Evolutionary conservation across 2,888 invertebrate genomes (phyloP), one percentile per base, ranked within the genome.

Genomic region (Eristalis pertinax): DNA sequence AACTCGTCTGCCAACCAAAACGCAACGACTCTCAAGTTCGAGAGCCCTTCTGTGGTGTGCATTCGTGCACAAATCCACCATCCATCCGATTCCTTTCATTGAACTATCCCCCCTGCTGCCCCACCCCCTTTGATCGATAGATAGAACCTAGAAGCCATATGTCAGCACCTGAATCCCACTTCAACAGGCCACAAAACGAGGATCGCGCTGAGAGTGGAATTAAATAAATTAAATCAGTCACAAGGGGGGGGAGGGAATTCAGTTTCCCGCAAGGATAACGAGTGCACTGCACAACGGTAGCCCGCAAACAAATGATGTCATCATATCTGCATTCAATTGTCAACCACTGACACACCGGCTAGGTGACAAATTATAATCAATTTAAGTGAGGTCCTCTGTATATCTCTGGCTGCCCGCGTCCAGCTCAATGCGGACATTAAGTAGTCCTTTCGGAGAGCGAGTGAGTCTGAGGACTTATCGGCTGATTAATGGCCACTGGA

Each of bases 331-430:
- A 84, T 84, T 79, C 87, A 73, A 84, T 80, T 87, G 87, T 87
- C 87, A 80, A 70, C 86, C 74, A 63, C 86, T 70, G 75, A 80
- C 76, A 67, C 79, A 67, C 74, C 73, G 77, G 50, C 84, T 50
- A 68, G 84, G 79, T 87, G 87, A 87, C 87, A 87, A 84, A 87
- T 87, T 87, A 76, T 84, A 87, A 87, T 87, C 84, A 87, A 84
- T 87, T 83, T 79, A 87, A 87, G 83, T 79, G 83, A 72, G 29
- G 38, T 41, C 70, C 67, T 32, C 60, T 58, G 29, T 60, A 29
- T 68, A 68, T 19, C 19, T 1, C 10, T 4, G 32, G 7, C 10
- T 62, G 56, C 8, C 60, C 65, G n/a, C 60, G 32, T 13, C 19
- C 82, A 50, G 72, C 50, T 43, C 50, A 81, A 81, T 77, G 77